A percentile compares a stretch with the other conserved stretches of the same genome.
phyloP scores from a whole-genome alignment of 1,140 invertebrate species.

The Vanessa tameamea region DNA sequence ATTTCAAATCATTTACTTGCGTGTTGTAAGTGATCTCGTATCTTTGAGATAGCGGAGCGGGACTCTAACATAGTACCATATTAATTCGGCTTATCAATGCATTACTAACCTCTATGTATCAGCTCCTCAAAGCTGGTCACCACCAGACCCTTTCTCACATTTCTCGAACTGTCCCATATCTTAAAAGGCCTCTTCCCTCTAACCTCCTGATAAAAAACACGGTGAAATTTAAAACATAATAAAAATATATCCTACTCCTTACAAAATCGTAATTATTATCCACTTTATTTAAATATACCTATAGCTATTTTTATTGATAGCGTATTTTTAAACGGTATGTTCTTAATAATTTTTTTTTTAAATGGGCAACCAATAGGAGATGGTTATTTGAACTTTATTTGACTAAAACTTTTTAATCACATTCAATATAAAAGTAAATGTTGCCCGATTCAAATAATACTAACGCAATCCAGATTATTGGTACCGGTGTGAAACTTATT shows the following conservation, averaged over 20 bases:
- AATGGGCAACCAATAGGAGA: no score
- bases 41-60: no score
- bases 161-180: slow-evolving; percentile 97
- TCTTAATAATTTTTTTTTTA: no score
- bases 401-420: no score
- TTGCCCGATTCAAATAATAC: not conserved
- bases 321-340: no score
- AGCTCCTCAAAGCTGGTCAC: slow-evolving; percentile 95
- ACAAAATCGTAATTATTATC: not conserved
- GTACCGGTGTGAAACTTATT: not conserved
- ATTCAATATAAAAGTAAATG: no score
- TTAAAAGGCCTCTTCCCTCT: slow-evolving; percentile 98
- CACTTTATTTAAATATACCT: not conserved
- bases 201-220: slow-evolving; percentile 86
- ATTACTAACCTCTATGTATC: slow-evolving; percentile 88
- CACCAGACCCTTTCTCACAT: slow-evolving; percentile 95
- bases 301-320: no score
- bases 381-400: no score
- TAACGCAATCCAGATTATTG: not conserved
- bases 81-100: no score
- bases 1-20: no score
- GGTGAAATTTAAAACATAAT: not conserved
- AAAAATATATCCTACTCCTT: not conserved
- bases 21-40: no score
- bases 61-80: no score